Conservation (phyloP, 2,113 vertebrate species). For the Leucopsar rothschildi region DNA sequence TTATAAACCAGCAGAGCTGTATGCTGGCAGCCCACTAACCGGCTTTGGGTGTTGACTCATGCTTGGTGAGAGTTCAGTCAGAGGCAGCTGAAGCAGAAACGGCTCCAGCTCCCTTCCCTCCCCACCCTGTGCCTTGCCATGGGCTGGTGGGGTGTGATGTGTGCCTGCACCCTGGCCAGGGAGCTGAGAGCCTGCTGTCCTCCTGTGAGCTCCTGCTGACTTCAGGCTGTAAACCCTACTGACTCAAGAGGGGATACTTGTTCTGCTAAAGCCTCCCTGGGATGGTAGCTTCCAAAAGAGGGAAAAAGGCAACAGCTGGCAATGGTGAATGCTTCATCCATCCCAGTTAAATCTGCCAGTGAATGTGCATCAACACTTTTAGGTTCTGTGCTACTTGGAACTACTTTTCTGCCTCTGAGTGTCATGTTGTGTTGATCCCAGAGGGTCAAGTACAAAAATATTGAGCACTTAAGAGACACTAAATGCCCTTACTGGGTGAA, state of each 20-base stretch:
- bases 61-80: constrained; percentile 8
- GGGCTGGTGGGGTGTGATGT: background rate
- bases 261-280: background rate
- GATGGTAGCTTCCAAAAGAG: background rate
- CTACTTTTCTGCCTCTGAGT: constrained; percentile 7
- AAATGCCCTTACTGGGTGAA: background rate
- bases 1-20: background rate
- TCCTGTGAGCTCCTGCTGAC: background rate
- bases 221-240: background rate
- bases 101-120: background rate
- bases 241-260: background rate
- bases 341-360: background rate
- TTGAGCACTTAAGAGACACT: background rate
- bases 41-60: constrained; percentile 22
- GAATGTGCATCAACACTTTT: background rate
- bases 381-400: constrained; percentile 10
- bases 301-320: background rate
- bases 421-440: background rate
- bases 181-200: background rate
- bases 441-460: background rate
- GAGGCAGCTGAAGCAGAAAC: background rate
- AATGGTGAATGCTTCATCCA: background rate
- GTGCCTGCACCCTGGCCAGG: background rate
- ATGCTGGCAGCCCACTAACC: background rate
- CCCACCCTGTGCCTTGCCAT: background rate